phyloP scores from a whole-genome alignment of 2,888 invertebrate genomes.

The Drosophila mayaguana region DNA sequence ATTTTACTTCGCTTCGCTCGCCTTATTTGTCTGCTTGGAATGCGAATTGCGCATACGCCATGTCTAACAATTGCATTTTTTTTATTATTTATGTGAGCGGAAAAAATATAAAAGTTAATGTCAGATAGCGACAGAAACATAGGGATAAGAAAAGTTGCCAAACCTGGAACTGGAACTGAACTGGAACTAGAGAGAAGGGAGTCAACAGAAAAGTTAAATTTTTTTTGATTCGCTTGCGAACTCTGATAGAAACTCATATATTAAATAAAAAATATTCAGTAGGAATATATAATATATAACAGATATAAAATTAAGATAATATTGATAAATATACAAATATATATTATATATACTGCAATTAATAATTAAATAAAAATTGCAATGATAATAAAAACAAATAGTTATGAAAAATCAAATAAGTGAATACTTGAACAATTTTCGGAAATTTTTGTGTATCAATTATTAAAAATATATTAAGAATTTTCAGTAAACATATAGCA shows the following conservation, averaged over 20 bases:
- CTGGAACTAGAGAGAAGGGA: not conserved
- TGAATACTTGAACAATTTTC: too few relatives aligned
- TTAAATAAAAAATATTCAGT: too few relatives aligned
- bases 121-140: slow-evolving; percentile 19
- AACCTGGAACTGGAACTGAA: slow-evolving; percentile 5
- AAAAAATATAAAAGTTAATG: slow-evolving; percentile 38
- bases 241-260: not conserved
- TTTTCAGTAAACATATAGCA: too few relatives aligned
- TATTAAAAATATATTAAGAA: too few relatives aligned
- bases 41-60: slow-evolving; percentile 75
- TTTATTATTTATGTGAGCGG: slow-evolving; percentile 11
- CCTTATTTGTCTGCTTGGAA: slow-evolving; percentile 25
- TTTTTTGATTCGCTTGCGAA: not conserved
- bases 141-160: slow-evolving; percentile 8
- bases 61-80: slow-evolving; percentile 53
- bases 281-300: too few relatives aligned
- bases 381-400: too few relatives aligned
- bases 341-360: too few relatives aligned
- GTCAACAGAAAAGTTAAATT: not conserved
- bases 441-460: not conserved
- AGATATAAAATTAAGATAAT: too few relatives aligned
- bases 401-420: too few relatives aligned
- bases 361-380: too few relatives aligned
- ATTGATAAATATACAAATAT: too few relatives aligned
- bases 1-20: not conserved